Base-by-base conservation (phyloP, 2,888 invertebrate species). In the Drosophila barbarae region DNA sequence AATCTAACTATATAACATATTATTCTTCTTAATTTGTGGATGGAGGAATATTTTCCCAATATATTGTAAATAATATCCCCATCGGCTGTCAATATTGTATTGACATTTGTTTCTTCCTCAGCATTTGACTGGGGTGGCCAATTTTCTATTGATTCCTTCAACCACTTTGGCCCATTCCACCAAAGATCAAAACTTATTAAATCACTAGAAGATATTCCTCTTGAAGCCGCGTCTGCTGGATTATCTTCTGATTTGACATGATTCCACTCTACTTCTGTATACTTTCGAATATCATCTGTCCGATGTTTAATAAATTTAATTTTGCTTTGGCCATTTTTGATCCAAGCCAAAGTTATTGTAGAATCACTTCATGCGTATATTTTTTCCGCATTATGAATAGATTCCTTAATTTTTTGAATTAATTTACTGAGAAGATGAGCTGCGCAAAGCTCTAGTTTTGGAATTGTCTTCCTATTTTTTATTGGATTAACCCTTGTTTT, bases 151-250 rank as follows among this genome's bases (percentile, higher is more conserved):
- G 8, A 36, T 2, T 36, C 8, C 15, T 15, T 36, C 8, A 28
- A 7, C 28, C 44, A 30, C 9, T 3, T 15, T 15, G 44, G 44
- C 1, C 9, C 44, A 4, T 13, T 28, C 44, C 44, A 44, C 15
- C 44, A 44, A 28, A 44, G 15, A 28, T 44, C 9, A 9, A 23
- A 44, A 44, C 15, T 28, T 10, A 28, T 5, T n/a, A 28, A 28
- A 4, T 44, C n/a, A 10, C 13, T 30, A 5, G 26, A 13, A 2
- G 6, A 8, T 15, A 44, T 15, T 28, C 28, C 44, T 8, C 44
- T 10, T 28, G n/a, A 55, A 5, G 23, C 44, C n/a, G 36, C 10
- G 4, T 36, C 42, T 4, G 42, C 50, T 21, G 50, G 57, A 30
- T 49, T 49, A 21, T 51, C 57, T 26, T 23, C 39, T 4, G 12